These are phyloP conservation scores for Hedychridium roseum DNA, from an alignment of 2,888 invertebrate genomes.

Conservation along the genomic window DNA sequence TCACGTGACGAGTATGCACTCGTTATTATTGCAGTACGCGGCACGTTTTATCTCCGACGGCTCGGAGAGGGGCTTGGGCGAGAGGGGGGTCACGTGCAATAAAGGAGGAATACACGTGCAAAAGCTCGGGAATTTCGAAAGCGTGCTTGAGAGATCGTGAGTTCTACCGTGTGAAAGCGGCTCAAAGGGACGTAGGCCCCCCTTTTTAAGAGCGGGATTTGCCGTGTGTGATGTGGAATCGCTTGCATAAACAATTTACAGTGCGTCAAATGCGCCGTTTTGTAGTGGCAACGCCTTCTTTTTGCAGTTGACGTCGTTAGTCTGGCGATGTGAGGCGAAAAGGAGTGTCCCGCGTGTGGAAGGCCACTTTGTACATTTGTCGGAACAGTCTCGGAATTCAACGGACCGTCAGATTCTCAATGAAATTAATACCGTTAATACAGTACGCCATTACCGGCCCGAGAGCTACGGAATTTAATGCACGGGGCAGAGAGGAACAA, in stretches of 20 bases:
- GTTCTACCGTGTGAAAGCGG: conserved; percentile 32
- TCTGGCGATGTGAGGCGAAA: conserved; percentile 12
- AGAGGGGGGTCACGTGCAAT: conserved; percentile 23
- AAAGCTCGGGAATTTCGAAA: conserved; percentile 34
- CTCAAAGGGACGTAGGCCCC: background rate
- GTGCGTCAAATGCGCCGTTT: conserved; percentile 14
- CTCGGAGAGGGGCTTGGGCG: conserved; percentile 13
- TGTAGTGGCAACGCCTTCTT: conserved; percentile 13
- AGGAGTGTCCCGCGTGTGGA: conserved; percentile 15
- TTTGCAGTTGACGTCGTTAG: conserved; percentile 12
- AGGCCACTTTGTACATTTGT: conserved; percentile 19
- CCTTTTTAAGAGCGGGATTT: conserved; percentile 1
- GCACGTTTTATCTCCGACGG: conserved; percentile 15
- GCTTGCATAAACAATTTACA: conserved; percentile 13
- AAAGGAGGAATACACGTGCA: conserved; percentile 36
- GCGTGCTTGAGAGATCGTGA: conserved; percentile 34
- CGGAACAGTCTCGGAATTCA: background rate
- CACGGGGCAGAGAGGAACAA: no score
- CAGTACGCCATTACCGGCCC: no score
- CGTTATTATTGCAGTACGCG: conserved; percentile 32
- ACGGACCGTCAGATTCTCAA: no score
- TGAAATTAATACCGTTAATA: no score
- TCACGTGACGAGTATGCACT: conserved; percentile 35
- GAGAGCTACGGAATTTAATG: no score
- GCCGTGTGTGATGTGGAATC: conserved; percentile 12